Evolutionary conservation across 2,888 invertebrate species (phyloP), one percentile per base, ranked within the genome.

Genomic region (Celastrina argiolus): DNA sequence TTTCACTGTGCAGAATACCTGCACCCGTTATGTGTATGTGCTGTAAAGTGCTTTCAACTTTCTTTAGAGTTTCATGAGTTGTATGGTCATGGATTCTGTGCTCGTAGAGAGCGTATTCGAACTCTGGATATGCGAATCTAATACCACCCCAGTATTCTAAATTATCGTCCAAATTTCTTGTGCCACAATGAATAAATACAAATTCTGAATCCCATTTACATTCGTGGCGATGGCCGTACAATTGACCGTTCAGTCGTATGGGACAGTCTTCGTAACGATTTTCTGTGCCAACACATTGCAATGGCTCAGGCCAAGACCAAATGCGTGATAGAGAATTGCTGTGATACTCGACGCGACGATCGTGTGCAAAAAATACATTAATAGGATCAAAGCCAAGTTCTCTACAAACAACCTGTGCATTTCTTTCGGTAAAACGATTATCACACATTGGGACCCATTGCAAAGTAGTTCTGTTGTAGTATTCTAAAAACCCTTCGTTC

Each of bases 391-490:
- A 95, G 8, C 98, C 98, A 58, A 99, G 87, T 81, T 99, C 97
- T 26, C 97, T 93, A 79, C 99, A 99, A 0, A 98, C 97, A 0
- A 99, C 99, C 92, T 98, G 96, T 4, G 98, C 99, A 81, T 99
- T 99, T 75, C 98, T 93, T 81, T 99, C 98, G 0, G 98, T 98
- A 82, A 99, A 99, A 68, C 98, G 93, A 58, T 93, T 93, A 83
- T 99, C 99, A 84, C 99, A 99, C 87, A 99, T 95, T 0, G 99
- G 97, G 41, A 98, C 96, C 97, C 98, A 99, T 79, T 99, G 98
- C 18, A 97, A 91, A 0, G 98, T 98, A 1, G 99, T 99, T 73
- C 93, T 93, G 78, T 99, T 99, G 81, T 96, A 99, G 79, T 98
- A 96, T 87, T 99, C 98, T 69, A 99, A 83, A 78, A 98, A 99